Percentiles rank a stretch among this genome's conserved stretches.
Evolutionary conservation across 1,140 invertebrate species (phyloP).

Genomic region (Vollenhovia emeryi): DNA sequence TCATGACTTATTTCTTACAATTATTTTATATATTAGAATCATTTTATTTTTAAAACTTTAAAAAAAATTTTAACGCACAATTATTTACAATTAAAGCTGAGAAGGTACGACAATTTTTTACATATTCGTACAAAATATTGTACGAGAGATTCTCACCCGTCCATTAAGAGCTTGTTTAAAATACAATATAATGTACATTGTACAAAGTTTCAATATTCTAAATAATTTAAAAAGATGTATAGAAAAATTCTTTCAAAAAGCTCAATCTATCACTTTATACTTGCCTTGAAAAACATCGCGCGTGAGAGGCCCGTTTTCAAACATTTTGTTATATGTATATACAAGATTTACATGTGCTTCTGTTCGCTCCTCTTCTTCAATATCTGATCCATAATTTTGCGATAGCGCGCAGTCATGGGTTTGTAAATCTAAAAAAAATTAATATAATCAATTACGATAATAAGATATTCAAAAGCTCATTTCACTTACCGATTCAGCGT

Average conservation of each 20-base stretch:
- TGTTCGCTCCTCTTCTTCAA: constrained; percentile 60
- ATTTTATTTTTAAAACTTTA: background rate
- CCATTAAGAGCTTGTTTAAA: background rate
- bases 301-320: constrained; percentile 10
- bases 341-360: constrained; percentile 32
- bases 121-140: constrained; percentile 5
- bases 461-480: constrained; percentile 45
- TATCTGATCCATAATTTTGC: constrained; percentile 84
- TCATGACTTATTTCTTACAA: background rate
- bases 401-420: constrained; percentile 88
- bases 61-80: background rate
- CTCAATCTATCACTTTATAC: background rate
- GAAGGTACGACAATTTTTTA: background rate
- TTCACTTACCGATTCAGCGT: constrained; percentile 86
- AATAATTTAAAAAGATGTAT: constrained; percentile 31
- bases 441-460: constrained; percentile 5
- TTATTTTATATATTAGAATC: background rate
- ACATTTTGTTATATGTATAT: constrained; percentile 19
- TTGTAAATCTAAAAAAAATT: constrained; percentile 86
- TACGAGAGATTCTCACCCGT: constrained; percentile 10
- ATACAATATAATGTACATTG: constrained; percentile 10
- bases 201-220: constrained; percentile 3
- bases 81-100: constrained; percentile 25
- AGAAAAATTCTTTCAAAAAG: constrained; percentile 16
- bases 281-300: background rate